Evolutionary conservation across 2,888 invertebrate species (phyloP).

Genomic region (Agrenia bidenticulata): DNA sequence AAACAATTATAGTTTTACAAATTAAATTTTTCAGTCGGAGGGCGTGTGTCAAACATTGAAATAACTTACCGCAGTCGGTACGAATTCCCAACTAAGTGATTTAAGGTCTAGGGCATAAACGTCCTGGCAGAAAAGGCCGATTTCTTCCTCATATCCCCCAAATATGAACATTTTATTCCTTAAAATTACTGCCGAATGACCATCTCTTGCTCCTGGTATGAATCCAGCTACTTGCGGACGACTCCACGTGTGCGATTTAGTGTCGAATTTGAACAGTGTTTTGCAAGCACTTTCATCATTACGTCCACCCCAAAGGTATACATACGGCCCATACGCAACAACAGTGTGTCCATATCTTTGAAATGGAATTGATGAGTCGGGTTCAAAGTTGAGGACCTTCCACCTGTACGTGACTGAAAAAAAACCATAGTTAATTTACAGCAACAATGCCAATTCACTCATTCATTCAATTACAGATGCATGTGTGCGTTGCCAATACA

Average conservation of each 20-base stretch:
- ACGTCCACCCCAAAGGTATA: conserved; percentile 86
- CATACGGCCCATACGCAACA: conserved; percentile 72
- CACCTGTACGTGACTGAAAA: conserved; percentile 59
- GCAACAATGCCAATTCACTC: neutral
- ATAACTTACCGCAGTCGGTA: conserved; percentile 46
- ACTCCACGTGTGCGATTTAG: conserved; percentile 65
- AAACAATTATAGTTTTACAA: conserved; percentile 12
- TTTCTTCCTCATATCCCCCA: conserved; percentile 75
- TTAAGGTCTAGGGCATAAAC: conserved; percentile 73
- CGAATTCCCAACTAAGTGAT: conserved; percentile 70
- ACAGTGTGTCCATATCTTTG: conserved; percentile 92
- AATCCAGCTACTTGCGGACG: conserved; percentile 67
- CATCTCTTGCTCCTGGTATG: conserved; percentile 81
- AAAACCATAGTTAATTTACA: conserved; percentile 14
- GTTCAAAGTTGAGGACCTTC: conserved; percentile 58
- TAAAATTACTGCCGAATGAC: conserved; percentile 81
- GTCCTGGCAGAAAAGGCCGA: conserved; percentile 76
- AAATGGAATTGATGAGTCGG: conserved; percentile 64
- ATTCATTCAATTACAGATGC: neutral
- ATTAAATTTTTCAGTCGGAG: neutral
- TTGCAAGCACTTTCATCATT: conserved; percentile 82
- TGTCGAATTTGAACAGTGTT: conserved; percentile 72
- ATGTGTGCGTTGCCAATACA: no score
- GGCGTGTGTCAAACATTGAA: neutral
- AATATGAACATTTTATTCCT: conserved; percentile 47